Evolutionary conservation across 2,797 vertebrate genomes (phyloP), one percentile per base, ranked within the genome.

Genomic region (Clangula hyemalis): DNA sequence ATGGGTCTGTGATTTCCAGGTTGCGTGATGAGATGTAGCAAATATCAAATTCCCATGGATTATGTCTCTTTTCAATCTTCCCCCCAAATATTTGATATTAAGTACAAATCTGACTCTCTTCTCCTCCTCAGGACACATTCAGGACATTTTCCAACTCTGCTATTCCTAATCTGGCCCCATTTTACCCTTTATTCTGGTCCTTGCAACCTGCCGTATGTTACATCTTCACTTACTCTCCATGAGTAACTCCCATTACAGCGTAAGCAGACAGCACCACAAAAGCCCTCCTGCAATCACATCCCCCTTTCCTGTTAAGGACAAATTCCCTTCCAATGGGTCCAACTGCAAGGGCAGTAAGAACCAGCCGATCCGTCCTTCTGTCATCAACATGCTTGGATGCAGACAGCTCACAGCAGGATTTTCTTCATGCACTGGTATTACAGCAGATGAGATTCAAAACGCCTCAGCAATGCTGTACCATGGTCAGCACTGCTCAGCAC

Each of bases 41-140:
- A 74, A 28, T 30, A 36, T 0, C 24, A 18, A 74, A 51, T 56
- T 58, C 30, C 32, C 1, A 3, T 19, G 2, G 15, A 47, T 51
- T 58, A 21, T 30, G 27, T 77, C 79, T 65, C 16, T 56, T 69
- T 65, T 47, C 6, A 11, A 6, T 39, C 13, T 13, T 21, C 30
- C 12, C n/a, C 12, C 53, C 28, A 69, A 69, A 18, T 36, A 72
- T 38, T 13, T 28, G 78, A 65, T 58, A 70, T 78, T 36, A 49
- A 38, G 32, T 13, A 13, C 36, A 61, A 38, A 61, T 38, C 15
- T 61, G 58, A 27, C 7, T 38, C n/a, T 49, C 0, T 43, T 47
- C 19, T 73, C 51, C 16, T 74, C 11, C 28, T 71, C 30, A 43
- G 2, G 3, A 71, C 43, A 34, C 21, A 73, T 79, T 28, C 61